A percentile compares a stretch with the other conserved stretches of the same genome.
Conservation (phyloP, 2,113 vertebrate species). For the Excalfactoria chinensis region DNA sequence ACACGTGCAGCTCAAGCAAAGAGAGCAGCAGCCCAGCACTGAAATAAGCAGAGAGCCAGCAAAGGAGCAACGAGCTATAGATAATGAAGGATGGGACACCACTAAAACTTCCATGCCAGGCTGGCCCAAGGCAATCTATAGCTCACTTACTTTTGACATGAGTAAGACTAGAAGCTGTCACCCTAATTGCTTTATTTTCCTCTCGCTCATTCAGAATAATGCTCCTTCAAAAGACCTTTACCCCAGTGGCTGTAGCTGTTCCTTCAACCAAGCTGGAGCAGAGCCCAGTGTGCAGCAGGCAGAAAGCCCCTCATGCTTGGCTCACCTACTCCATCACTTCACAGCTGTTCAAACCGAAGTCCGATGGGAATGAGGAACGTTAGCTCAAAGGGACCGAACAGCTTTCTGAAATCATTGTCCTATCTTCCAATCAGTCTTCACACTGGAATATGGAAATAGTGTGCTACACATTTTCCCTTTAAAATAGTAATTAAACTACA, state of each 20-base stretch:
- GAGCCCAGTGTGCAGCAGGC: not conserved
- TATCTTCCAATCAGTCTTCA: not conserved
- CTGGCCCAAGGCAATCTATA: not conserved
- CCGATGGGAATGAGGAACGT: not conserved
- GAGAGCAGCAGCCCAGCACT: not conserved
- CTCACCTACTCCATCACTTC: not conserved
- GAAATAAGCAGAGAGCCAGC: not conserved
- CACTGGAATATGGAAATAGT: not conserved
- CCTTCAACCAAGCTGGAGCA: not conserved
- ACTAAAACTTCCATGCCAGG: not conserved
- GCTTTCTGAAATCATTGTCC: not conserved
- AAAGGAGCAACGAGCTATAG: fast-evolving
- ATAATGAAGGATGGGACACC: not conserved
- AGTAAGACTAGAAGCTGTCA: not conserved
- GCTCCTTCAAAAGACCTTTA: not conserved
- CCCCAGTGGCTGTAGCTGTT: not conserved
- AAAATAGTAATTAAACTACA: not conserved
- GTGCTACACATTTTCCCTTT: not conserved
- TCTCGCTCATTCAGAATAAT: not conserved
- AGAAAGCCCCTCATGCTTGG: not conserved
- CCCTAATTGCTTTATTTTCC: not conserved
- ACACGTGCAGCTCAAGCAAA: fast-evolving
- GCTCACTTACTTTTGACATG: not conserved
- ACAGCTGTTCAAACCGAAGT: not conserved
- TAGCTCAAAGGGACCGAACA: not conserved